Percentiles rank a stretch among this genome's conserved stretches.
These are phyloP conservation scores for Lates japonicus DNA, from an alignment of 2,797 vertebrate genomes.

Conservation along the genomic window DNA sequence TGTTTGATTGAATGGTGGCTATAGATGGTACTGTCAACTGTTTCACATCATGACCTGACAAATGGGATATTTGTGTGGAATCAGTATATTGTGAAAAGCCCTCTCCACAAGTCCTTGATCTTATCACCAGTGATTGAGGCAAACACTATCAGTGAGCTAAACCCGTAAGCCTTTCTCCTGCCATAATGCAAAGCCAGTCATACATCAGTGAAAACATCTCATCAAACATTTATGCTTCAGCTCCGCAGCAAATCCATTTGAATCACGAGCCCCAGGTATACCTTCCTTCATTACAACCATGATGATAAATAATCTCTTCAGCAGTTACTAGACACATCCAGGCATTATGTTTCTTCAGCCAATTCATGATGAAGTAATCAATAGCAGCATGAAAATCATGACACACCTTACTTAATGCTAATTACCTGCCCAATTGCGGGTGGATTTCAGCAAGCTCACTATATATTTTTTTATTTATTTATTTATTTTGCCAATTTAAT, in stretches of 20 bases:
- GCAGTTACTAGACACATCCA: conserved; percentile 60
- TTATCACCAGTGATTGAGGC: conserved; percentile 58
- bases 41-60: conserved; percentile 58
- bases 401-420: conserved; percentile 68
- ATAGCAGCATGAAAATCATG: conserved; percentile 74
- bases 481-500: conserved; percentile 24
- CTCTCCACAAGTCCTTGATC: conserved; percentile 32
- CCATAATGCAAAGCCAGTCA: conserved; percentile 59
- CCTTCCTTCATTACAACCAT: conserved; percentile 73
- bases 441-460: conserved; percentile 53
- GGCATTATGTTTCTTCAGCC: conserved; percentile 57
- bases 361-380: conserved; percentile 70
- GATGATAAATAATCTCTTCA: conserved; percentile 73
- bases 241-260: conserved; percentile 64
- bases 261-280: conserved; percentile 65
- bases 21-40: conserved; percentile 26
- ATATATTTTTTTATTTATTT: background rate
- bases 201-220: conserved; percentile 76
- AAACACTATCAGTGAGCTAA: conserved; percentile 45
- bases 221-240: conserved; percentile 78
- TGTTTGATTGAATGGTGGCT: conserved; percentile 34
- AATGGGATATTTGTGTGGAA: conserved; percentile 50
- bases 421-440: conserved; percentile 66
- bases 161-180: conserved; percentile 46
- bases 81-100: conserved; percentile 41